Percentiles rank a stretch among this genome's conserved stretches.
Evolutionary conservation across 1,140 invertebrate genomes (phyloP).

Genomic region (Apolygus lucorum): DNA sequence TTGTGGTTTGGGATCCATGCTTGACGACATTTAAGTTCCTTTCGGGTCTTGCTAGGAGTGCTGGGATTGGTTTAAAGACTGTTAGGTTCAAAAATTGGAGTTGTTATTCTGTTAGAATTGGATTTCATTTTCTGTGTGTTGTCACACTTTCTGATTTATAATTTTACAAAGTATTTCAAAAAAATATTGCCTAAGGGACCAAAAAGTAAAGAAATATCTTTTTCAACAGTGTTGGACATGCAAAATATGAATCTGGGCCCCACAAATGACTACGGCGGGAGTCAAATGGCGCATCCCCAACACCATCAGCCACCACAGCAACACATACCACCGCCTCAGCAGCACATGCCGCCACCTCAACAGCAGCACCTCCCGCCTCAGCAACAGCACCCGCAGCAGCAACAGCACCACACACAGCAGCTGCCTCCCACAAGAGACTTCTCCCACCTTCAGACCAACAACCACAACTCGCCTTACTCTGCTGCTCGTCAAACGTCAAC

Average conservation of each 20-base stretch:
- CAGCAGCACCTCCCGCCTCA: constrained; percentile 32
- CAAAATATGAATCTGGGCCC: constrained; percentile 36
- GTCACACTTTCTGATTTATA: too few relatives aligned
- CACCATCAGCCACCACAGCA: constrained; percentile 26
- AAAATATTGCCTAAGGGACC: too few relatives aligned
- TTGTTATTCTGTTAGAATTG: too few relatives aligned
- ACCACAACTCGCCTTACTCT: constrained; percentile 58
- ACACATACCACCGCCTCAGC: constrained; percentile 20
- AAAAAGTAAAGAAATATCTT: constrained; percentile 20
- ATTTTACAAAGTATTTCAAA: too few relatives aligned
- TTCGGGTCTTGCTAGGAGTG: too few relatives aligned
- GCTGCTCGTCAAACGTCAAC: constrained; percentile 60
- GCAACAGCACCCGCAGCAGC: constrained; percentile 16
- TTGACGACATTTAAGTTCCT: too few relatives aligned
- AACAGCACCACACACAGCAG: constrained; percentile 18
- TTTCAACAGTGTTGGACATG: constrained; percentile 36
- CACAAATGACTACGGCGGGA: not conserved
- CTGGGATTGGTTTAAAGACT: too few relatives aligned
- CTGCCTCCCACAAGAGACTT: constrained; percentile 18
- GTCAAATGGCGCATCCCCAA: constrained; percentile 14
- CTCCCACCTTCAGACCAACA: constrained; percentile 17
- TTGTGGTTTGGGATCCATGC: too few relatives aligned
- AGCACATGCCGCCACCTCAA: constrained; percentile 37
- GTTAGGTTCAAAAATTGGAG: too few relatives aligned
- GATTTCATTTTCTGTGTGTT: too few relatives aligned